Conservation (phyloP, 2,888 invertebrate genomes). For the Ceratothoa steindachneri region DNA sequence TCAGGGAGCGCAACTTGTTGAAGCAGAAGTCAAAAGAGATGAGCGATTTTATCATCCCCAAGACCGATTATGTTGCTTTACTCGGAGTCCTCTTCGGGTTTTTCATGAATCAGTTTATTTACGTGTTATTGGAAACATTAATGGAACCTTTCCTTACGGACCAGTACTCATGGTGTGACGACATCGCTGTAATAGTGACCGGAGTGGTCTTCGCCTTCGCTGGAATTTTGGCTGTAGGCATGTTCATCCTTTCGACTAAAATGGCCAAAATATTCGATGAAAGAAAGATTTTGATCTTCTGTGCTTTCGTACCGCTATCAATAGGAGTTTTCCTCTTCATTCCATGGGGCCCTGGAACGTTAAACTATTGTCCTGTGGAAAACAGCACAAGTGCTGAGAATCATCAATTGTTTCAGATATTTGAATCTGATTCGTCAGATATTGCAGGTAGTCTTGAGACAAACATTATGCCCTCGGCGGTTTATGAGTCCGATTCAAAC, state of each 20-base stretch:
- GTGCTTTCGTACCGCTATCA: constrained; percentile 74
- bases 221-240: constrained; percentile 67
- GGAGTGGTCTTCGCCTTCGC: constrained; percentile 75
- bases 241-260: constrained; percentile 65
- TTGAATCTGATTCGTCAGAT: too few relatives aligned
- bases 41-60: constrained; percentile 23
- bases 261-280: constrained; percentile 68
- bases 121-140: constrained; percentile 39
- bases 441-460: neutral
- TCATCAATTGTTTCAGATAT: neutral
- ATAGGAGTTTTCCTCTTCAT: constrained; percentile 69
- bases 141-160: constrained; percentile 76
- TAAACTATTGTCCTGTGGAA: neutral
- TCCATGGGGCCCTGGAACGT: constrained; percentile 54
- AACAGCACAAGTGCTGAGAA: neutral
- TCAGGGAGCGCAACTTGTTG: constrained; percentile 29
- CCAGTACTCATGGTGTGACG: constrained; percentile 79
- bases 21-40: neutral
- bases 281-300: constrained; percentile 71
- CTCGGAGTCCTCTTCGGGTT: constrained; percentile 25
- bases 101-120: constrained; percentile 35
- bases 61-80: constrained; percentile 21
- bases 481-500: too few relatives aligned
- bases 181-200: constrained; percentile 72
- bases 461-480: neutral